phyloP scores from a whole-genome alignment of 2,888 invertebrate species.

The Pristionchus entomophagus region DNA sequence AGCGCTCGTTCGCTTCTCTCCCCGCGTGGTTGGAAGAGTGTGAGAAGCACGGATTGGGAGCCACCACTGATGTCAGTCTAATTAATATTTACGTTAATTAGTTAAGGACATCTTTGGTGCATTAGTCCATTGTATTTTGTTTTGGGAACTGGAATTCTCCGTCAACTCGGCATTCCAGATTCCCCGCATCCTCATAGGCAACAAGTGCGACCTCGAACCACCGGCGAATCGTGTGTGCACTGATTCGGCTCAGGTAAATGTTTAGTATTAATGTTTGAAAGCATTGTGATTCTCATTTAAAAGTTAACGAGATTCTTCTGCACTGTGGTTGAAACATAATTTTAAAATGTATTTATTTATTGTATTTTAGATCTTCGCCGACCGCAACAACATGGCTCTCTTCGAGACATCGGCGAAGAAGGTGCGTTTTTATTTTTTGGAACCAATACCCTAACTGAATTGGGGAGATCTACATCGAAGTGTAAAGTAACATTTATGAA shows the following conservation, averaged over 20 bases:
- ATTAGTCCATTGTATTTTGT: not conserved
- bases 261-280: not conserved
- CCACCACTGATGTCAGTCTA: conserved; percentile 56
- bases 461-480: not conserved
- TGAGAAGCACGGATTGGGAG: conserved; percentile 79
- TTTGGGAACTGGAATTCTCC: not conserved
- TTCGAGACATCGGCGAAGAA: conserved; percentile 88
- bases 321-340: too few relatives aligned
- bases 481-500: not conserved
- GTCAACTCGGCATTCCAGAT: conserved; percentile 47
- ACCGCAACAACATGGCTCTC: conserved; percentile 81
- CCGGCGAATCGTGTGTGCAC: conserved; percentile 81
- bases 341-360: too few relatives aligned
- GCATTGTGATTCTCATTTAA: too few relatives aligned
- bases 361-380: conserved; percentile 81
- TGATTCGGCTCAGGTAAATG: conserved; percentile 82
- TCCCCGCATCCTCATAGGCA: conserved; percentile 82
- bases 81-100: not conserved
- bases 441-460: too few relatives aligned
- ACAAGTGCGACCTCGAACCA: conserved; percentile 55
- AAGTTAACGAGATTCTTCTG: too few relatives aligned
- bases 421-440: not conserved
- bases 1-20: conserved; percentile 77
- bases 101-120: too few relatives aligned
- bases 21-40: conserved; percentile 87